These are phyloP conservation scores for Agrochola circellaris DNA, from an alignment of 2,888 invertebrate genomes.

Conservation along the genomic window DNA sequence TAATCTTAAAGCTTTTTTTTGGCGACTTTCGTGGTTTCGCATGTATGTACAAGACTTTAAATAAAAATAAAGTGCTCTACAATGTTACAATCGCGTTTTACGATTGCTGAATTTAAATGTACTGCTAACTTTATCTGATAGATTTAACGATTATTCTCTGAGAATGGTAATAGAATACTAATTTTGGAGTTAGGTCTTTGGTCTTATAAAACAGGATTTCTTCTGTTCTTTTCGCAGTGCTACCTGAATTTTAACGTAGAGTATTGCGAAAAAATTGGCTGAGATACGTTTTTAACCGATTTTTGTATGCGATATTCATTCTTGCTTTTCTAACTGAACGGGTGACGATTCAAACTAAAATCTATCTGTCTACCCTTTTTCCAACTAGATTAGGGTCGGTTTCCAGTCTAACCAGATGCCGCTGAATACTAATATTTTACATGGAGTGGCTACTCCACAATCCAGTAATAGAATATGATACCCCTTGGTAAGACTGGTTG, in stretches of 20 bases:
- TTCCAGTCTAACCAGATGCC: too few species aligned
- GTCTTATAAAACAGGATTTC: slow-evolving; percentile 2
- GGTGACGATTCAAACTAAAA: too few species aligned
- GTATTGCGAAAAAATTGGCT: not conserved
- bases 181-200: slow-evolving; percentile 22
- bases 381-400: too few species aligned
- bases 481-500: too few species aligned
- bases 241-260: not conserved
- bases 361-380: too few species aligned
- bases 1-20: not conserved
- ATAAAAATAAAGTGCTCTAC: slow-evolving; percentile 25
- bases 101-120: slow-evolving; percentile 47
- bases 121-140: slow-evolving; percentile 43
- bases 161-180: slow-evolving; percentile 49
- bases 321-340: not conserved
- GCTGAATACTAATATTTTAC: too few species aligned
- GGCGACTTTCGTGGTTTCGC: not conserved
- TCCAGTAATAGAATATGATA: too few species aligned
- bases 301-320: not conserved
- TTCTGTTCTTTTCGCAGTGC: not conserved
- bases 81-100: slow-evolving; percentile 39
- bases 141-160: slow-evolving; percentile 37
- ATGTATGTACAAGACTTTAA: not conserved
- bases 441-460: too few species aligned
- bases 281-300: not conserved